These are phyloP conservation scores for Cryptosula pallasiana DNA, from an alignment of 2,888 invertebrate species.

Conservation along the genomic window DNA sequence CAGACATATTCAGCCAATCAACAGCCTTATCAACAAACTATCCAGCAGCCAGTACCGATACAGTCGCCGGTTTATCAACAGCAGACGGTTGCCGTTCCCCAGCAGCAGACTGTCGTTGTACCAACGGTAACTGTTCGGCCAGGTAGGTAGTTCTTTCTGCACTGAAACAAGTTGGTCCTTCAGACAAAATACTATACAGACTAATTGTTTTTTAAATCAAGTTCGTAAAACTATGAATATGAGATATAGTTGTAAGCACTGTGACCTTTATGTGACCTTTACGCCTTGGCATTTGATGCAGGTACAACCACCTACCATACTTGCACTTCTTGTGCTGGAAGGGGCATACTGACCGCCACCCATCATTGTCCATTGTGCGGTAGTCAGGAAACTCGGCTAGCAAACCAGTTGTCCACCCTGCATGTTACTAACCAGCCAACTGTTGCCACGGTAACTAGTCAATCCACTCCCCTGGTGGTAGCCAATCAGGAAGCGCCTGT, in stretches of 20 bases:
- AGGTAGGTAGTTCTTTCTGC: no score
- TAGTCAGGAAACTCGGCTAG: not conserved
- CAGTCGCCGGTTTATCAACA: not conserved
- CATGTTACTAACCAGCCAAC: not conserved
- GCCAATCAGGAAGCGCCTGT: not conserved
- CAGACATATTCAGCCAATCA: no score
- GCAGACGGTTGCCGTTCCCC: not conserved
- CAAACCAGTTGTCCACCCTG: not conserved
- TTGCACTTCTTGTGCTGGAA: slow-evolving; percentile 4
- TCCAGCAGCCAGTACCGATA: not conserved
- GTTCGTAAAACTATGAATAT: no score
- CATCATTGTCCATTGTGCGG: slow-evolving; percentile 2
- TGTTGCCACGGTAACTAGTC: not conserved
- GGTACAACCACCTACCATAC: not conserved
- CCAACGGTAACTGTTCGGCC: not conserved
- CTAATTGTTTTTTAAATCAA: no score
- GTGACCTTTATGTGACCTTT: no score
- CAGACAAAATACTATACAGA: no score
- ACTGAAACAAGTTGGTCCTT: no score
- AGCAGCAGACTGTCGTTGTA: not conserved
- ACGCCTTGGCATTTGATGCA: not conserved
- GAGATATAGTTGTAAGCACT: no score
- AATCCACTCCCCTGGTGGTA: not conserved
- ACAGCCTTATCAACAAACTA: not conserved
- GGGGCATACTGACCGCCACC: not conserved